A percentile compares a stretch with the other conserved stretches of the same genome.
Conservation (phyloP, 1,140 invertebrate species). For the Drosophila orena region DNA sequence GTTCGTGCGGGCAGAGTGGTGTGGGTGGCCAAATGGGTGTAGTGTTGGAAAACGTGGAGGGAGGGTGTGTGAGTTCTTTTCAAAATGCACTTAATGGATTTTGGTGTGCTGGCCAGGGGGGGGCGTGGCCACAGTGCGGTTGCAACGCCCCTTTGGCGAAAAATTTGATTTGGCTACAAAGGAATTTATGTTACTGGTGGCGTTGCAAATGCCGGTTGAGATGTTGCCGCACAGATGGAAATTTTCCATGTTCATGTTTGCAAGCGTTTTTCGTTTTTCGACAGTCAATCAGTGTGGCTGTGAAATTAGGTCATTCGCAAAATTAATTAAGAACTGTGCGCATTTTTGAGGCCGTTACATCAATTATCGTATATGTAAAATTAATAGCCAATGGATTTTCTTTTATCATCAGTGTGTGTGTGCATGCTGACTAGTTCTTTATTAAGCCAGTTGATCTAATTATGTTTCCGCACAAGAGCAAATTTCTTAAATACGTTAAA, state of each 20-base stretch:
- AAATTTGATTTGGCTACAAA: constrained; percentile 49
- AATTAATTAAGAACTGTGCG: constrained; percentile 1
- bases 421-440: too few species aligned
- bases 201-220: constrained; percentile 6
- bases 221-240: constrained; percentile 22
- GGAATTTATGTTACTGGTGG: constrained; percentile 20
- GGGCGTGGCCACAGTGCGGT: constrained; percentile 47
- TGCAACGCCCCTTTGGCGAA: constrained; percentile 4
- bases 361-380: not conserved
- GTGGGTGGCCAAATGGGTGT: not conserved
- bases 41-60: too few species aligned
- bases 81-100: constrained; percentile 53
- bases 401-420: not conserved
- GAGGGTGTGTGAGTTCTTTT: constrained; percentile 10
- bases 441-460: too few species aligned
- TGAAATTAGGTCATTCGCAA: not conserved
- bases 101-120: constrained; percentile 25
- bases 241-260: constrained; percentile 8
- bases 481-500: too few species aligned
- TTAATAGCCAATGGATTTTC: not conserved
- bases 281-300: constrained; percentile 10
- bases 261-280: not conserved
- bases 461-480: too few species aligned
- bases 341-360: not conserved
- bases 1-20: constrained; percentile 21